phyloP scores from a whole-genome alignment of 2,888 invertebrate genomes.

The Brenthis ino region DNA sequence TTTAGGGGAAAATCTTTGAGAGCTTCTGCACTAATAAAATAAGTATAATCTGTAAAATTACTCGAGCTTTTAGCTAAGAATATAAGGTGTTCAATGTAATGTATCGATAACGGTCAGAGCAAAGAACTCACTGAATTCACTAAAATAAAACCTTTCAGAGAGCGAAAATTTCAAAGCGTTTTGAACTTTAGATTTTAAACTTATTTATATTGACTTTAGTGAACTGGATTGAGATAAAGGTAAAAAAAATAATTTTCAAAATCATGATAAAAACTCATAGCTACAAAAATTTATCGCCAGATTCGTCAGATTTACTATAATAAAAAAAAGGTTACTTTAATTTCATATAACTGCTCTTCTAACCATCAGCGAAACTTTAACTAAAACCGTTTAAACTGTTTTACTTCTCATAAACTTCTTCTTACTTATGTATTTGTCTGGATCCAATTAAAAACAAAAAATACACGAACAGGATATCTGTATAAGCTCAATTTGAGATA shows the following conservation, averaged over 20 bases:
- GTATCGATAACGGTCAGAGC: conserved; percentile 7
- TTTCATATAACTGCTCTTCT: too few species aligned
- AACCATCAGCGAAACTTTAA: too few species aligned
- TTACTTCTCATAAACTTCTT: too few species aligned
- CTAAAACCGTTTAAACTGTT: too few species aligned
- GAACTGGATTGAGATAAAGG: background rate
- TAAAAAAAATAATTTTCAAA: background rate
- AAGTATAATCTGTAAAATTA: conserved; percentile 12
- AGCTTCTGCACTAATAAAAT: background rate
- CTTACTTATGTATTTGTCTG: too few species aligned
- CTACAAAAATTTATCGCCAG: too few species aligned
- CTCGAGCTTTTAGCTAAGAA: background rate
- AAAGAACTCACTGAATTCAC: conserved; percentile 17
- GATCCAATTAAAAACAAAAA: too few species aligned
- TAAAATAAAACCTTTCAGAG: conserved; percentile 9
- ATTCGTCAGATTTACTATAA: too few species aligned
- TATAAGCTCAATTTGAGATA: too few species aligned
- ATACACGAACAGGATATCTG: too few species aligned
- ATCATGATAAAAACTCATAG: too few species aligned
- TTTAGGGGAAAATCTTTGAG: conserved; percentile 15
- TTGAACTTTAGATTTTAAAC: conserved; percentile 11
- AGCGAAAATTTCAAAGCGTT: conserved; percentile 1
- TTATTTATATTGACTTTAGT: conserved; percentile 5
- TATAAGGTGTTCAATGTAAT: conserved; percentile 16
- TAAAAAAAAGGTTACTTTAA: too few species aligned